phyloP scores from a whole-genome alignment of 2,797 vertebrate species.

The Cichlasoma orientale region DNA sequence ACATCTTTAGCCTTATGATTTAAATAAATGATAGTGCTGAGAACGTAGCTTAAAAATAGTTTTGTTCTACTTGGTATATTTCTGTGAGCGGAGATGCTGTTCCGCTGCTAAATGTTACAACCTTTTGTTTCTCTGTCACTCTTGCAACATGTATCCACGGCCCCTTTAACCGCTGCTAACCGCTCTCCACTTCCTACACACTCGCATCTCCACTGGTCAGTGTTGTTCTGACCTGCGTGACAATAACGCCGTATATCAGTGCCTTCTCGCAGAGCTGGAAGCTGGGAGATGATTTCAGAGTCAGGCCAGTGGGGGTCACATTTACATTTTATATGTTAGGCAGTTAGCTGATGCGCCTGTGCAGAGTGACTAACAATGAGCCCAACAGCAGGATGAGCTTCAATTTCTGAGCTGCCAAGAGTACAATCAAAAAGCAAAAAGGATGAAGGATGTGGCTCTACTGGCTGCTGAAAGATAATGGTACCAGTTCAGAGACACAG shows the following conservation, averaged over 20 bases:
- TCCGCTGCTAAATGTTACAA: background rate
- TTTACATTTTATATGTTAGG: constrained; percentile 55
- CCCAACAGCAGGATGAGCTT: constrained; percentile 22
- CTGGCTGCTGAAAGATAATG: background rate
- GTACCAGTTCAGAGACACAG: background rate
- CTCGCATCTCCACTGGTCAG: constrained; percentile 44
- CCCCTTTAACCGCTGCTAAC: constrained; percentile 27
- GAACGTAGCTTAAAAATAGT: background rate
- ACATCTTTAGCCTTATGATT: constrained; percentile 7
- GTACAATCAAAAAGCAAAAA: constrained; percentile 31
- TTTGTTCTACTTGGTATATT: background rate
- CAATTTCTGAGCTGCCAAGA: constrained; percentile 20
- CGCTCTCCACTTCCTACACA: constrained; percentile 32
- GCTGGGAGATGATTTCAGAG: constrained; percentile 40
- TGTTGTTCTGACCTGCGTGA: constrained; percentile 34
- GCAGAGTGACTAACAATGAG: constrained; percentile 40
- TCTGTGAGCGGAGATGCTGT: background rate
- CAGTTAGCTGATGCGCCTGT: constrained; percentile 30
- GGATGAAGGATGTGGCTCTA: background rate
- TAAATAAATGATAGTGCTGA: constrained; percentile 4
- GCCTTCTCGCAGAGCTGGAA: constrained; percentile 26
- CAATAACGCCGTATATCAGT: constrained; percentile 22
- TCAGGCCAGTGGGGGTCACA: constrained; percentile 36
- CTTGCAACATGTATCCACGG: background rate
- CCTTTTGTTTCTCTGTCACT: constrained; percentile 31